phyloP scores from a whole-genome alignment of 2,888 invertebrate genomes.

The Drosophila pullipes region DNA sequence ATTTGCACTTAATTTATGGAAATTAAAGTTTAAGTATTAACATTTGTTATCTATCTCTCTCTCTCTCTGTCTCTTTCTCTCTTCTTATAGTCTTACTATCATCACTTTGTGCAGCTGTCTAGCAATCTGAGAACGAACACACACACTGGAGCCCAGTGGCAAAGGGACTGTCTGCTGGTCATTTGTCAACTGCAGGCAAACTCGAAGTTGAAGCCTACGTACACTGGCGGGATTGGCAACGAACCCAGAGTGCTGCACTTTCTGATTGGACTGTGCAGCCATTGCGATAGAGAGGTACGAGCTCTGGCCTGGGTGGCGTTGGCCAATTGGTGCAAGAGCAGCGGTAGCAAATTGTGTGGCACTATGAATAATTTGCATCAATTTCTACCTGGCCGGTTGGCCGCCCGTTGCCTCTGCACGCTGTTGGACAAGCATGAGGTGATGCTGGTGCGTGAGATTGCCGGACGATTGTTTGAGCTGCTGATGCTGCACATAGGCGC shows the following conservation, averaged over 20 bases:
- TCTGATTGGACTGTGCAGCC: slow-evolving; percentile 81
- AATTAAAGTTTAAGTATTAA: no score
- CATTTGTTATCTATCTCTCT: no score
- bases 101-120: slow-evolving; percentile 80
- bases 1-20: not conserved
- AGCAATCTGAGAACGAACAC: slow-evolving; percentile 80
- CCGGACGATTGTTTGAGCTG: slow-evolving; percentile 78
- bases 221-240: slow-evolving; percentile 5
- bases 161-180: slow-evolving; percentile 81
- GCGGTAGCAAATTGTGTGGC: slow-evolving; percentile 21
- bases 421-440: slow-evolving; percentile 79
- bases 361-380: slow-evolving; percentile 60
- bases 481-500: slow-evolving; percentile 58
- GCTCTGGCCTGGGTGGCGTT: slow-evolving; percentile 82
- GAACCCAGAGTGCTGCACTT: slow-evolving; percentile 71
- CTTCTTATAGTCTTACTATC: slow-evolving; percentile 59
- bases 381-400: slow-evolving; percentile 82
- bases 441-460: slow-evolving; percentile 79
- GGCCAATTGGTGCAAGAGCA: slow-evolving; percentile 49
- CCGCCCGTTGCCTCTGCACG: slow-evolving; percentile 83
- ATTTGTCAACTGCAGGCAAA: slow-evolving; percentile 72
- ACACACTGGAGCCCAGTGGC: slow-evolving; percentile 84
- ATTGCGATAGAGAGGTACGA: slow-evolving; percentile 82
- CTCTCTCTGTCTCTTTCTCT: not conserved
- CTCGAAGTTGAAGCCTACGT: not conserved